Evolutionary conservation across 2,888 invertebrate species (phyloP).

Genomic region (Steinernema scapterisci): DNA sequence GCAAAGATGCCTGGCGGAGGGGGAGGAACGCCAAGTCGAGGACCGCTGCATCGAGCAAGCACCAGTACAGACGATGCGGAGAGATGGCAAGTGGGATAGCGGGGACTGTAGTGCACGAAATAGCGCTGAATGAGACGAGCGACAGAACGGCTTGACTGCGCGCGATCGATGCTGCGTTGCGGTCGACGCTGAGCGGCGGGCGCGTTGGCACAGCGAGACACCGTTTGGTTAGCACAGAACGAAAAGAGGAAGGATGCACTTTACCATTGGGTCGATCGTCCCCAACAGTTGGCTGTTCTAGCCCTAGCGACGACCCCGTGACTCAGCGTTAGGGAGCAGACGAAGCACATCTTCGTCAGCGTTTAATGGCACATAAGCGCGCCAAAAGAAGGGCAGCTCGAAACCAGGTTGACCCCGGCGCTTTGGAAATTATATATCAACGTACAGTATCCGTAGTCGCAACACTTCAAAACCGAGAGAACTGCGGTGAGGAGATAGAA

Average conservation of each 20-base stretch:
- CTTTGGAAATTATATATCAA: too few relatives aligned
- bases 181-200: neutral
- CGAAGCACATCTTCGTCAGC: neutral
- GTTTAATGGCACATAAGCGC: neutral
- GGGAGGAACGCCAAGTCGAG: conserved; percentile 19
- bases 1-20: neutral
- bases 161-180: conserved; percentile 10
- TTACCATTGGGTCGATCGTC: neutral
- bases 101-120: conserved; percentile 18
- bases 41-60: conserved; percentile 20
- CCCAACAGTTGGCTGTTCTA: neutral
- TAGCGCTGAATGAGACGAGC: conserved; percentile 1
- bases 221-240: neutral
- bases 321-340: neutral
- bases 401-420: too few relatives aligned
- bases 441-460: too few relatives aligned
- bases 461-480: too few relatives aligned
- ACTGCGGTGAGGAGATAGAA: too few relatives aligned
- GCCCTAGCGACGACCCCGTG: neutral
- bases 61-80: conserved; percentile 21
- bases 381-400: too few relatives aligned
- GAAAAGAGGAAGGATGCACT: neutral
- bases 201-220: too few relatives aligned
- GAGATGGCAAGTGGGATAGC: conserved; percentile 25
- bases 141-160: conserved; percentile 6